Evolutionary conservation across 35 echinoderm and acorn worm species (phyloP).

Genomic region (Hemicentrotus pulcherrimus): DNA sequence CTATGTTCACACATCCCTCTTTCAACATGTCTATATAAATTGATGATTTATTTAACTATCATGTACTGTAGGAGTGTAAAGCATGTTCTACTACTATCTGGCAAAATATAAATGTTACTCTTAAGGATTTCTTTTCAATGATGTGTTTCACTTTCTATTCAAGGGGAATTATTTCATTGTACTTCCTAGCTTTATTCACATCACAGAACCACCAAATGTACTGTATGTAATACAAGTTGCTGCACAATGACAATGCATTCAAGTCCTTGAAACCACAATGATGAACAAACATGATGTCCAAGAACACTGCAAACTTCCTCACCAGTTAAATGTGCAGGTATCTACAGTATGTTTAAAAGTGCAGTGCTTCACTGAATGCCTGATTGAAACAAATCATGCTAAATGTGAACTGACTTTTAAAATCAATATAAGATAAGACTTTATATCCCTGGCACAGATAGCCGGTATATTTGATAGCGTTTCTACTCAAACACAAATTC

Average conservation of each 20-base stretch:
- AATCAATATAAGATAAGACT: background rate
- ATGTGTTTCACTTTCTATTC: background rate
- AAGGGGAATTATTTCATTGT: background rate
- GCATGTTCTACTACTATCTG: background rate
- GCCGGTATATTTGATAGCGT: background rate
- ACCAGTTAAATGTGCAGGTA: background rate
- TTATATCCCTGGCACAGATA: background rate
- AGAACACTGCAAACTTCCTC: background rate
- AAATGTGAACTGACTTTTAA: background rate
- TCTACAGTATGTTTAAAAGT: background rate
- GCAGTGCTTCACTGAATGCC: background rate
- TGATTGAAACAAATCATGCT: background rate
- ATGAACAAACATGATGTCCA: background rate
- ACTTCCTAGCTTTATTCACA: background rate
- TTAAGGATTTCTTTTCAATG: background rate
- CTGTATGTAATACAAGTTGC: background rate
- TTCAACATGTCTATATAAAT: background rate
- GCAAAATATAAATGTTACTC: background rate
- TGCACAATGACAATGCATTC: background rate
- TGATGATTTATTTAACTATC: background rate
- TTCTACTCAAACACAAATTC: background rate
- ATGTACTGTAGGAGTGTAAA: background rate
- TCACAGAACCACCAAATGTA: background rate
- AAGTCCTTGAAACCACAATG: background rate
- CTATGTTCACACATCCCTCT: too few relatives aligned